Conservation (phyloP, 2,888 invertebrate species). For the Liposcelis brunnea region DNA sequence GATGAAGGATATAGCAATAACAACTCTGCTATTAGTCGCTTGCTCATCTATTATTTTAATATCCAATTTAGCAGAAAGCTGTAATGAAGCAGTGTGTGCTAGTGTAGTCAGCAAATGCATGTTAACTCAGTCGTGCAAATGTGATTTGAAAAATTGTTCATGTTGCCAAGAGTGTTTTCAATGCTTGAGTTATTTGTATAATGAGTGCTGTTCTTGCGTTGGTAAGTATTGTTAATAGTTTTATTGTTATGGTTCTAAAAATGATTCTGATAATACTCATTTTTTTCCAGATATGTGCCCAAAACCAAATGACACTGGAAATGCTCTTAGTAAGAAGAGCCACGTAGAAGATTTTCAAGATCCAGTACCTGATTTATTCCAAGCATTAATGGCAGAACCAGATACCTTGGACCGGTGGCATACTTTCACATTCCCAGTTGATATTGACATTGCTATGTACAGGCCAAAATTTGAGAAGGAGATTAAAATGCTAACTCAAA, state of each 20-base stretch:
- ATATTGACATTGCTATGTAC: constrained; percentile 48
- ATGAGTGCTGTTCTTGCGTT: constrained; percentile 92
- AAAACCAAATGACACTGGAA: constrained; percentile 55
- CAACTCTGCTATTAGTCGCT: too few relatives aligned
- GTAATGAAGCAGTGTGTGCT: constrained; percentile 90
- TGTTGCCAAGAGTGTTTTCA: constrained; percentile 87
- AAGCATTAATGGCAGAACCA: constrained; percentile 46
- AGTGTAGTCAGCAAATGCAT: constrained; percentile 93
- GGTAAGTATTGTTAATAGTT: constrained; percentile 42
- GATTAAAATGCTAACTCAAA: constrained; percentile 28
- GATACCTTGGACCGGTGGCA: constrained; percentile 66
- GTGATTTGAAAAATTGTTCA: constrained; percentile 81
- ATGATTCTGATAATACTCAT: neutral
- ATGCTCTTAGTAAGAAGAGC: constrained; percentile 57
- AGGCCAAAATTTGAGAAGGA: constrained; percentile 41
- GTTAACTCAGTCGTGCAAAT: constrained; percentile 90
- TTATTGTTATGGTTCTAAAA: neutral
- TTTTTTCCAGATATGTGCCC: constrained; percentile 65
- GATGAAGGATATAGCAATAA: too few relatives aligned
- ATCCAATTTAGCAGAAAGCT: constrained; percentile 24
- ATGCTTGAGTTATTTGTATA: constrained; percentile 75
- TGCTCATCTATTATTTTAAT: too few relatives aligned
- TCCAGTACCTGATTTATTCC: constrained; percentile 67
- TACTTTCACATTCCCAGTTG: constrained; percentile 64
- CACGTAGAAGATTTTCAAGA: constrained; percentile 72